Evolutionary conservation across 2,888 invertebrate species (phyloP), one percentile per base, ranked within the genome.

Genomic region (Hedychridium roseum): DNA sequence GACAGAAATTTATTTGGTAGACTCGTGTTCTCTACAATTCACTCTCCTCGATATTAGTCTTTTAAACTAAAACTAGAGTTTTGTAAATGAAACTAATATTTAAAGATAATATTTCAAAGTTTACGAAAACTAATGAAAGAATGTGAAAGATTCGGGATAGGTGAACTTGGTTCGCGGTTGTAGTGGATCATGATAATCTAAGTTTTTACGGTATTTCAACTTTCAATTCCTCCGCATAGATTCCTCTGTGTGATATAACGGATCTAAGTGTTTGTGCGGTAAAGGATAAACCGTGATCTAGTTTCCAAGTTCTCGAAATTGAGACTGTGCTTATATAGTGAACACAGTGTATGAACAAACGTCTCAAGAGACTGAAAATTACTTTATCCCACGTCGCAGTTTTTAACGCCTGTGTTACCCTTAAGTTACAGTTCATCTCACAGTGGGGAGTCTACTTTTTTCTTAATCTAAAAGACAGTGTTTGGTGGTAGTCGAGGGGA

Each of bases 221-320:
- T 48, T 34, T 43, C 34, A 15, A 58, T 43, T 51, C 44, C 47
- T 43, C 26, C 54, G 50, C 31, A 26, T 57, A 57, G 50, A 57
- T 54, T 54, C 48, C 39, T 49, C 64, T 57, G 57, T 59, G 67
- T 57, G 58, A 60, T 54, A 53, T 62, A 60, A 58, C 47, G n/a
- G n/a, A 58, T 58, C 57, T 67, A 69, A 71, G 70, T 71, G 71
- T 61, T 68, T 65, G 69, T 70, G 71, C 66, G 55, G 57, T 63
- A 57, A 58, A 40, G 15, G 46, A 44, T 51, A 32, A 43, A 50
- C 35, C 47, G 54, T 55, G 57, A 56, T 53, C n/a, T 53, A 54
- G 54, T 57, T 50, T 37, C 31, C 39, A 21, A 42, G 47, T 48
- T 57, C 44, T 43, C n/a, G 23, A 35, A 48, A 52, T 54, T 54